Percentiles rank a stretch among this genome's conserved stretches.
These are phyloP conservation scores for Suricata suricatta DNA, from an alignment of 2,113 vertebrate genomes.

Conservation along the genomic window DNA sequence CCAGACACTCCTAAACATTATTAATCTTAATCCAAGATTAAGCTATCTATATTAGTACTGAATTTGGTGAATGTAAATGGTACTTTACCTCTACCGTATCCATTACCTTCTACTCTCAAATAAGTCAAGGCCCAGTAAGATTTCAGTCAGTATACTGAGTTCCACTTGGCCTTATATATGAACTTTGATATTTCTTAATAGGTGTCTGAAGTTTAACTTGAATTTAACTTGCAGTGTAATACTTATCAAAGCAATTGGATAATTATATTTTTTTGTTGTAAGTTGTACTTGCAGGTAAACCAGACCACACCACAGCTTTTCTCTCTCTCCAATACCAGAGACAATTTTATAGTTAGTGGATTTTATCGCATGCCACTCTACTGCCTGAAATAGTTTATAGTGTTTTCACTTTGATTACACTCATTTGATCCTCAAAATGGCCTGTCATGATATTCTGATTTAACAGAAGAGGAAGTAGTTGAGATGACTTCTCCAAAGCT, in stretches of 20 bases:
- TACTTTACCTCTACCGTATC: background rate
- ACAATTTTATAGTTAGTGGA: slow-evolving; percentile 13
- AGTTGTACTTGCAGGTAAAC: slow-evolving; percentile 37
- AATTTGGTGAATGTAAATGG: background rate
- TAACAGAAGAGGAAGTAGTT: slow-evolving; percentile 10
- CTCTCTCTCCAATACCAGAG: background rate
- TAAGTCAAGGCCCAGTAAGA: background rate
- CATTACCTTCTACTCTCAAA: background rate
- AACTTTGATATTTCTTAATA: slow-evolving; percentile 32
- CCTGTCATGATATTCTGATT: background rate
- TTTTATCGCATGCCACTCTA: background rate
- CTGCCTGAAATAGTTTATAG: slow-evolving; percentile 29
- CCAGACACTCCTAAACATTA: background rate
- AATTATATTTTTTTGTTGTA: slow-evolving; percentile 31
- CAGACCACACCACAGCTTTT: background rate
- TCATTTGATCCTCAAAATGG: slow-evolving; percentile 13
- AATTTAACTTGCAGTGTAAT: slow-evolving; percentile 20
- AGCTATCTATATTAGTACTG: background rate
- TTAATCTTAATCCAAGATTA: slow-evolving; percentile 28
- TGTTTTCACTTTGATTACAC: slow-evolving; percentile 34
- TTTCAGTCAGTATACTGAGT: background rate
- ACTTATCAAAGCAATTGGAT: background rate
- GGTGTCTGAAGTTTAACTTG: background rate
- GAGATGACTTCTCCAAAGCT: background rate
- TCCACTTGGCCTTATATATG: background rate